These are phyloP conservation scores for Scaptomyza pallida DNA, from an alignment of 1,140 invertebrate species.

Conservation along the genomic window DNA sequence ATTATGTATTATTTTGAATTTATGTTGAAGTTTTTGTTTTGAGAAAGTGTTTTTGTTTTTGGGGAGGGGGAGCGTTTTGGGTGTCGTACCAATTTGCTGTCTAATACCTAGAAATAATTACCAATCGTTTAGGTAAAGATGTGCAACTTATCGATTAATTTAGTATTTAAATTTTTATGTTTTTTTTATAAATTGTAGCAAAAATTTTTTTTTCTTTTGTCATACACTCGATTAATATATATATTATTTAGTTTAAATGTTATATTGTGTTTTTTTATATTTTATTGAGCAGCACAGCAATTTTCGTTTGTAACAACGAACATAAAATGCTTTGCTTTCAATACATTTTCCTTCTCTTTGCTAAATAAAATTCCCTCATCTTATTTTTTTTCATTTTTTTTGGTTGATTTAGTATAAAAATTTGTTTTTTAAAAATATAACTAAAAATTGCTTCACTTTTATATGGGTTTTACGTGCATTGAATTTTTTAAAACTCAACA, in stretches of 20 bases:
- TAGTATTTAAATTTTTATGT: constrained; percentile 58
- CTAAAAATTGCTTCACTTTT: constrained; percentile 64
- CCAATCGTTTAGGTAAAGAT: constrained; percentile 82
- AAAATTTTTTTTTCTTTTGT: constrained; percentile 46
- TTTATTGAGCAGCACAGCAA: constrained; percentile 83
- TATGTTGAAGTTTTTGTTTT: constrained; percentile 16
- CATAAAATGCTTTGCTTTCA: constrained; percentile 72
- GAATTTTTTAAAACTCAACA: constrained; percentile 69
- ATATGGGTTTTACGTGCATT: constrained; percentile 3
- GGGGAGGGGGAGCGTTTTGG: not conserved
- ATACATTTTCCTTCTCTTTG: constrained; percentile 28
- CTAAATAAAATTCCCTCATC: constrained; percentile 21
- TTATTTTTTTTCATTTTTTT: constrained; percentile 47
- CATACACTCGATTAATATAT: constrained; percentile 34
- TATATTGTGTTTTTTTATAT: constrained; percentile 24
- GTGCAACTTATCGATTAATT: constrained; percentile 74
- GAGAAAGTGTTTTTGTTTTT: constrained; percentile 10
- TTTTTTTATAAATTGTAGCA: constrained; percentile 67
- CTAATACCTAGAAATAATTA: constrained; percentile 77
- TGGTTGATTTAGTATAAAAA: constrained; percentile 51
- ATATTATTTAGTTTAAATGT: constrained; percentile 10
- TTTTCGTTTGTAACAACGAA: constrained; percentile 73
- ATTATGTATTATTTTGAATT: constrained; percentile 1
- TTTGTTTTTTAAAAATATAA: constrained; percentile 56
- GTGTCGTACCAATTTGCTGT: constrained; percentile 53